Base-by-base conservation (phyloP, 2,113 vertebrate species). In the Carassius carassius region DNA sequence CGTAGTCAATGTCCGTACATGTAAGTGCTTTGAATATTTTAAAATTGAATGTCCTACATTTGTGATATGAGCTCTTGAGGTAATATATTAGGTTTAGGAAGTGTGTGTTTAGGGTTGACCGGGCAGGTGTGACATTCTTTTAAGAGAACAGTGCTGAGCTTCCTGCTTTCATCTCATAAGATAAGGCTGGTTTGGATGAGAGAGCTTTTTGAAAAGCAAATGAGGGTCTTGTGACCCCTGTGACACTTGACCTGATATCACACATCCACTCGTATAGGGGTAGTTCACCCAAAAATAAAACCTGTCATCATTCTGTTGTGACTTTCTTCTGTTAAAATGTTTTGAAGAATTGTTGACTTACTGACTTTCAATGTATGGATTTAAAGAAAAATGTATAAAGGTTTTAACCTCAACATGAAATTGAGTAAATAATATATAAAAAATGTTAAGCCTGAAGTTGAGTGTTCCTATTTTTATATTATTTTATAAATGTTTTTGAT, bases 141-240 rank as follows among this genome's bases (percentile, higher is more conserved):
- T 83, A 70, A 77, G 35, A 82, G 70, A 82, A 89, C 88, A 90
- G 89, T 86, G 85, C 91, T 91, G 91, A 88, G 91, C 88, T 90
- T 92, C 89, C 91, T 86, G 84, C 93, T 92, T 94, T 93, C 91
- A 93, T 94, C 91, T 91, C 86, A 83, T 85, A 85, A 90, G 92
- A 94, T 93, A 93, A 94, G 90, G 93, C 92, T 23, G 49, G 89
- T 84, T 35, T 74, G 72, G 84, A 87, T 86, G 85, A 86, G 90
- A 63, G 87, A 89, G 90, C 91, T 88, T 92, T 93, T 93, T 92
- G 90, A 93, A 92, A 94, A 91, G 91, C 92, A 93, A 94, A 94
- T 94, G 74, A 93, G 92, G 90, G 88, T 78, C 89, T 83, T 86
- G 84, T 54, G 23, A 83, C 85, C 88, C 83, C 90, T 90, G 90